Conservation (phyloP, 2,888 invertebrate species). For the Hypomecis punctinalis region DNA sequence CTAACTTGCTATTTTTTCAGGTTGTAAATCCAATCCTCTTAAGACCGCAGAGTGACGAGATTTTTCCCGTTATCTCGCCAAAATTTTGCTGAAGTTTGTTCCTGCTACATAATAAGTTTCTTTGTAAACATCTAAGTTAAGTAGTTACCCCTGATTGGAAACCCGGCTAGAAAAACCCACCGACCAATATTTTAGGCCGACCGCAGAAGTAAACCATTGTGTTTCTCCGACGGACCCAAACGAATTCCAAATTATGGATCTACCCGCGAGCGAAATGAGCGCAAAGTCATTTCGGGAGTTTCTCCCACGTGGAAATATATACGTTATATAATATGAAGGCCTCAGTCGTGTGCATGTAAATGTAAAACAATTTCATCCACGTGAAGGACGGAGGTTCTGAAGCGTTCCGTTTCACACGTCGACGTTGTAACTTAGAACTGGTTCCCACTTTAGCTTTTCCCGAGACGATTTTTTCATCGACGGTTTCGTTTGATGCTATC, state of each 20-base stretch:
- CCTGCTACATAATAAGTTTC: slow-evolving; percentile 6
- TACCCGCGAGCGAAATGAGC: slow-evolving; percentile 49
- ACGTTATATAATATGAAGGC: slow-evolving; percentile 47
- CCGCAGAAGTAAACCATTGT: slow-evolving; percentile 46
- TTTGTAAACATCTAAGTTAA: not conserved
- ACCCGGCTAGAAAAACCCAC: slow-evolving; percentile 14
- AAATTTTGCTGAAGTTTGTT: too few relatives aligned
- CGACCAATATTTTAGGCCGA: slow-evolving; percentile 50
- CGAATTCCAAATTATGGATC: slow-evolving; percentile 56
- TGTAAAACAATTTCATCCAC: slow-evolving; percentile 65
- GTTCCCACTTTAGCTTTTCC: slow-evolving; percentile 14
- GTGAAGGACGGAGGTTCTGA: slow-evolving; percentile 45
- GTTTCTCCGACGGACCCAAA: slow-evolving; percentile 51
- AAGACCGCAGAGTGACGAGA: too few relatives aligned
- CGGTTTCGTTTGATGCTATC: not conserved
- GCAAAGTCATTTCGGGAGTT: slow-evolving; percentile 50
- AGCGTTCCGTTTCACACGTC: slow-evolving; percentile 62
- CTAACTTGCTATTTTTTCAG: too few relatives aligned
- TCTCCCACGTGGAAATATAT: slow-evolving; percentile 49
- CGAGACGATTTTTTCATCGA: slow-evolving; percentile 37
- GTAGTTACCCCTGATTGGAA: slow-evolving; percentile 5
- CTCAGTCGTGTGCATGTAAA: slow-evolving; percentile 64
- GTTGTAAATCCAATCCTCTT: too few relatives aligned
- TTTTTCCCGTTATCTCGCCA: too few relatives aligned
- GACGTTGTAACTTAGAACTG: slow-evolving; percentile 41